A percentile compares a stretch with the other conserved stretches of the same genome.
These are phyloP conservation scores for Mobula birostris DNA, from an alignment of 2,113 vertebrate genomes.

Conservation along the genomic window DNA sequence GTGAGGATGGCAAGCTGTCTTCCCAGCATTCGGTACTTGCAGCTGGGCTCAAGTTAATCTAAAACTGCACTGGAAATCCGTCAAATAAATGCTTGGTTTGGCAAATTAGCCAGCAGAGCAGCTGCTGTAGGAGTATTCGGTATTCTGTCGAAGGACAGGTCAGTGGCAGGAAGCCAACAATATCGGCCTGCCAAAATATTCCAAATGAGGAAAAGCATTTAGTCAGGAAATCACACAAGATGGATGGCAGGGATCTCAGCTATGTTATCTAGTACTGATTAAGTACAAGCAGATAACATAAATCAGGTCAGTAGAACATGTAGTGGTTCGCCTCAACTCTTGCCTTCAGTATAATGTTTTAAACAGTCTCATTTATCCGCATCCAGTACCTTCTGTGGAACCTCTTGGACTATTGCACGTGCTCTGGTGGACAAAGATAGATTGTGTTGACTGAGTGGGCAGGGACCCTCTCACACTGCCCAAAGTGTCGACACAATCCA, in stretches of 20 bases:
- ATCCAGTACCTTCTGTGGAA: conserved; percentile 53
- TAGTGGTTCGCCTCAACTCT: conserved; percentile 30
- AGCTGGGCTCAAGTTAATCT: conserved; percentile 48
- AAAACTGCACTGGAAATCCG: conserved; percentile 44
- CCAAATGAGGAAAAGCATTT: conserved; percentile 46
- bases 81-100: conserved; percentile 51
- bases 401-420: conserved; percentile 45
- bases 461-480: not conserved
- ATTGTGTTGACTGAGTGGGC: not conserved
- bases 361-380: conserved; percentile 60
- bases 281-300: conserved; percentile 53
- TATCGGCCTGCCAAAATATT: conserved; percentile 50
- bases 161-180: conserved; percentile 47
- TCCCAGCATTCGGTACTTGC: conserved; percentile 29
- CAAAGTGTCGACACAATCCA: no score
- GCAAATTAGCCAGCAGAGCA: conserved; percentile 47
- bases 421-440: not conserved
- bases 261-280: conserved; percentile 54
- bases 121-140: conserved; percentile 49
- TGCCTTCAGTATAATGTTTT: conserved; percentile 41
- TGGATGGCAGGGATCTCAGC: conserved; percentile 47
- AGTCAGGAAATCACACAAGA: conserved; percentile 44
- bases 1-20: not conserved
- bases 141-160: conserved; percentile 56
- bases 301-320: conserved; percentile 52